phyloP scores from a whole-genome alignment of 2,113 vertebrate genomes.

The Pseudolaguvia tuberculata region DNA sequence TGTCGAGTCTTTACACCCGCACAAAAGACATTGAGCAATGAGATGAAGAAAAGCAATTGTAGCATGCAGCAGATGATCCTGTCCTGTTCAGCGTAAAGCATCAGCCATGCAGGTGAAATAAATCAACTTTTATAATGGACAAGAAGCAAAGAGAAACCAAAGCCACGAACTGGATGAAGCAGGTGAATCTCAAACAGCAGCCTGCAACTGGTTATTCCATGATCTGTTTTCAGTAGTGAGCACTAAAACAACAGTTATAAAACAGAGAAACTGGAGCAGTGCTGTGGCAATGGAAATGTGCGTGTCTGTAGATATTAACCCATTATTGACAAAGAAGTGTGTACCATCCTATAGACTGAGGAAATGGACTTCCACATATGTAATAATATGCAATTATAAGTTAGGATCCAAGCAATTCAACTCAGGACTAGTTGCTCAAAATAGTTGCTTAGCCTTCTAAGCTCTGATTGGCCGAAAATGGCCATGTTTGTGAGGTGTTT shows the following conservation, averaged over 20 bases:
- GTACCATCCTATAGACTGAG: conserved; percentile 19
- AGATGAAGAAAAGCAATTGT: background rate
- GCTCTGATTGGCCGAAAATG: background rate
- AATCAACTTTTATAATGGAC: conserved; percentile 11
- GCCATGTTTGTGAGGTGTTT: background rate
- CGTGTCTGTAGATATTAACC: conserved; percentile 9
- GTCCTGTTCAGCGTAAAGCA: background rate
- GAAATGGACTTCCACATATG: background rate
- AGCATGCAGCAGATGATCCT: background rate
- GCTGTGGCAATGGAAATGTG: conserved; percentile 31
- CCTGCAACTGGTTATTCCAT: conserved; percentile 52
- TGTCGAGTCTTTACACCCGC: background rate
- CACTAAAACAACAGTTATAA: background rate
- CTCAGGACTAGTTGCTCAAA: background rate
- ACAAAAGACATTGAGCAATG: conserved; percentile 32
- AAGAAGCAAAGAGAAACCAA: background rate
- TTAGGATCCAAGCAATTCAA: background rate
- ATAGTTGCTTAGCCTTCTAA: background rate
- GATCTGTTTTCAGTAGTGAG: conserved; percentile 39
- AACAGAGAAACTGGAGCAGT: conserved; percentile 54
- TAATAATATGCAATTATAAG: background rate
- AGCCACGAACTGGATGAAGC: conserved; percentile 9
- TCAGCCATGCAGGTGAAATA: background rate
- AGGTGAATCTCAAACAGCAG: conserved; percentile 51
- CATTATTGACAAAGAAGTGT: background rate